Evolutionary conservation across 2,113 vertebrate species (phyloP).

Genomic region (Pluvianellus socialis): DNA sequence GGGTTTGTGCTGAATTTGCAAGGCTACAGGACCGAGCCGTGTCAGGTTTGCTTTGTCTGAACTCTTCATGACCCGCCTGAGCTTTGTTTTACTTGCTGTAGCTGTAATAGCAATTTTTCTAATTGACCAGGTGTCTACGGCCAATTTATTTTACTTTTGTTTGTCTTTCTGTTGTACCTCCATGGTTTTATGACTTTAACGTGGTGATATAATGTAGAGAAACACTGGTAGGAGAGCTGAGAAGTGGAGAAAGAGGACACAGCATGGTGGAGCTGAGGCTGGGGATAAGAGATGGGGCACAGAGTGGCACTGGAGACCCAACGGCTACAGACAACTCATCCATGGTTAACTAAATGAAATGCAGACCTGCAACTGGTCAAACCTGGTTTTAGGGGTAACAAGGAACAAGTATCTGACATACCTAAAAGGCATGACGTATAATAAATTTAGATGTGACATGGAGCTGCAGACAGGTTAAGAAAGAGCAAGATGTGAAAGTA

Average conservation of each 20-base stretch:
- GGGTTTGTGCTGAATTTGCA: conserved; percentile 33
- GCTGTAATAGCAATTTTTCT: conserved; percentile 24
- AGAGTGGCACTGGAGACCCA: neutral
- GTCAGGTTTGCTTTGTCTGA: conserved; percentile 28
- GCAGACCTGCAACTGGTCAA: neutral
- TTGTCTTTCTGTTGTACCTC: neutral
- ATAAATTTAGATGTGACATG: neutral
- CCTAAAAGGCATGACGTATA: neutral
- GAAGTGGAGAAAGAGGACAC: neutral
- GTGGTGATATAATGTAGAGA: neutral
- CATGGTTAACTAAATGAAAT: neutral
- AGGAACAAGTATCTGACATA: neutral
- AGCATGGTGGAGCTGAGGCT: neutral
- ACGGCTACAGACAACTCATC: neutral
- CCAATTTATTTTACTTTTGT: conserved; percentile 20
- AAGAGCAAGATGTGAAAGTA: neutral
- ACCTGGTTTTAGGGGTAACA: neutral
- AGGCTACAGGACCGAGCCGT: neutral
- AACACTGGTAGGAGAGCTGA: neutral
- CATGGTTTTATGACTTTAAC: neutral
- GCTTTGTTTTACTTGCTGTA: conserved; percentile 17
- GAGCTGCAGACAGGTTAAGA: neutral
- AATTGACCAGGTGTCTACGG: neutral
- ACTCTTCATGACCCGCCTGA: neutral
- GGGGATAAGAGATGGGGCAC: neutral